phyloP scores from a whole-genome alignment of 23 tunicate genomes.

The Diplosoma virens region DNA sequence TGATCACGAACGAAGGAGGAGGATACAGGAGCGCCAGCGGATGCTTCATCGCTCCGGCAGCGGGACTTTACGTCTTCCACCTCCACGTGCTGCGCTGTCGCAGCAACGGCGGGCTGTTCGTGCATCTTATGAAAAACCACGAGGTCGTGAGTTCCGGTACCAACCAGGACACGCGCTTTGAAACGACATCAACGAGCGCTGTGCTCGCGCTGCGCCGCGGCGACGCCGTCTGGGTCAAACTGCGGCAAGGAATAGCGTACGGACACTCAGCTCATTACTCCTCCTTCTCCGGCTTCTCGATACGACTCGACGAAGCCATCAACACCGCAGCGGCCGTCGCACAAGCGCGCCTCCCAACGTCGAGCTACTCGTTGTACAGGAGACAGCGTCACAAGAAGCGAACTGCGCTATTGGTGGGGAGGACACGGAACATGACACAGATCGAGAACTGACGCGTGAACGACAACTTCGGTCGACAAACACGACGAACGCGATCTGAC shows the following conservation, averaged over 20 bases:
- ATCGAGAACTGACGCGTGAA: no score
- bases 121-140: slow-evolving; percentile 85
- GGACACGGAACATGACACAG: no score
- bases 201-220: slow-evolving; percentile 70
- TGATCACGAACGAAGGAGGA: slow-evolving; percentile 71
- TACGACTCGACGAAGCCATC: slow-evolving; percentile 57
- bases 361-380: slow-evolving; percentile 40
- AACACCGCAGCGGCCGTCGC: slow-evolving; percentile 21
- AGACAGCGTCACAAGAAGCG: slow-evolving; percentile 3
- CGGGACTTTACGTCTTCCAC: slow-evolving; percentile 85
- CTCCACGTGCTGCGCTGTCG: slow-evolving; percentile 81
- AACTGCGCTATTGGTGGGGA: no score
- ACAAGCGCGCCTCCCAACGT: not conserved
- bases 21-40: slow-evolving; percentile 82
- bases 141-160: slow-evolving; percentile 83
- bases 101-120: slow-evolving; percentile 66
- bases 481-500: no score
- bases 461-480: no score
- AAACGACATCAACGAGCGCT: slow-evolving; percentile 85
- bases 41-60: slow-evolving; percentile 88
- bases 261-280: slow-evolving; percentile 87
- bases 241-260: slow-evolving; percentile 85
- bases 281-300: slow-evolving; percentile 89
- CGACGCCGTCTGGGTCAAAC: slow-evolving; percentile 93
- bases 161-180: slow-evolving; percentile 85